Base-by-base conservation (phyloP, 2,113 vertebrate genomes). In the Archilochus colubris region DNA sequence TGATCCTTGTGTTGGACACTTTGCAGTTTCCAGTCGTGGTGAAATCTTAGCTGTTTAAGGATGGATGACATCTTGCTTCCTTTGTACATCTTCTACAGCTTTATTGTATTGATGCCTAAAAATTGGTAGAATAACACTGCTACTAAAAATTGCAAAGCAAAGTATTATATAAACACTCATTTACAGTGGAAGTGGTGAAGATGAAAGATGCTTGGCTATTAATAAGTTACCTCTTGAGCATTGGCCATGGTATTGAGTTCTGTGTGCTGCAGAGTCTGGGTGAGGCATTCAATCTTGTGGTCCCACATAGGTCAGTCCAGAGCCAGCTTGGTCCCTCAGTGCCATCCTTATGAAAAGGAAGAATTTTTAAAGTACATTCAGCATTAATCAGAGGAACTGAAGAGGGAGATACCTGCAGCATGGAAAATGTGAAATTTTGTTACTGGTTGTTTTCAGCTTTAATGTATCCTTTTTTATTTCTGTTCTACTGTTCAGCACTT, bases 11-110 rank as follows among this genome's bases (percentile, higher is more conserved):
- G 1, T 4, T 69, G 44, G 50, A 36, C 80, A 31, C 25, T 30
- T 44, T 12, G 5, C 11, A 10, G 6, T 30, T 44, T 12, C 5
- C 11, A 10, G 6, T 33, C 0, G 0, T 28, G 24, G n/a, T 4
- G 69, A 50, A 59, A 27, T 40, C 73, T 64, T 51, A 59, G 30
- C 30, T 59, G 1, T 53, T 67, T 31, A 24, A 33, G 21, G 17
- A 10, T 17, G 44, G 33, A 27, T 24, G 27, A 8, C 31, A 58
- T 38, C 78, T 68, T 62, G 12, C 58, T 91, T 61, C 38, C 18
- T 80, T 30, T 30, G 9, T 66, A 12, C 36, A 18, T 23, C 28
- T 83, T 38, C 31, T 79, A 16, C 25, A 18, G 9, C 58, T 70
- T 48, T 80, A 9, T 50, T 73, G 48, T 46, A 10, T 66, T 43